Evolutionary conservation across 2,797 vertebrate species (phyloP).

Genomic region (Manis pentadactyla): DNA sequence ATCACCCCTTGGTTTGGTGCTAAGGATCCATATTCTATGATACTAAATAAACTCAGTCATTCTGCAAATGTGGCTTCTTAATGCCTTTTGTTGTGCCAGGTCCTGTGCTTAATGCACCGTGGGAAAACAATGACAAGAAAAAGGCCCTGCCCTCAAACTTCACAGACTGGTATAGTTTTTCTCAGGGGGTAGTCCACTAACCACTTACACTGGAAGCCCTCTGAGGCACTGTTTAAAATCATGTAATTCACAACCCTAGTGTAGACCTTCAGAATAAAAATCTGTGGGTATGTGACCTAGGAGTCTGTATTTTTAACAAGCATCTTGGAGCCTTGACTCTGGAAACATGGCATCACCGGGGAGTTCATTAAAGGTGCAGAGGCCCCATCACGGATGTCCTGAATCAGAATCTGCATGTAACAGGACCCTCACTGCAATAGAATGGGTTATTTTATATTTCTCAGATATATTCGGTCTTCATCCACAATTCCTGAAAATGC

Average conservation of each 20-base stretch:
- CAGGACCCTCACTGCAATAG: neutral
- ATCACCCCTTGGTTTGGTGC: neutral
- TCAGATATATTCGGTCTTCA: no score
- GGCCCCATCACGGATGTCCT: neutral
- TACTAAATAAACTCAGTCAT: neutral
- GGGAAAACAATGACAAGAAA: neutral
- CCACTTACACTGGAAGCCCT: neutral
- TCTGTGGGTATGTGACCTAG: neutral
- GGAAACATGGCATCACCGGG: neutral
- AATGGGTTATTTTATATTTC: no score
- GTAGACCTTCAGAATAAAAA: neutral
- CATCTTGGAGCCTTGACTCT: neutral
- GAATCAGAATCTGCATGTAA: neutral
- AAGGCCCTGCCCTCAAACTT: neutral
- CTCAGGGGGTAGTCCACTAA: neutral
- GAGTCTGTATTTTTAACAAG: constrained; percentile 1
- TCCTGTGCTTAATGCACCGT: neutral
- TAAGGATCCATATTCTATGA: neutral
- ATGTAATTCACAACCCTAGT: neutral
- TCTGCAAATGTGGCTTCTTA: neutral
- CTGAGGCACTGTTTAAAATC: neutral
- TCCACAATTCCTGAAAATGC: no score
- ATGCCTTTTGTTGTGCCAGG: neutral
- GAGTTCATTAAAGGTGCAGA: neutral
- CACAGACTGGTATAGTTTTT: neutral